Evolutionary conservation across 2,113 vertebrate genomes (phyloP), one percentile per base, ranked within the genome.

Genomic region (Hippocampus comes): DNA sequence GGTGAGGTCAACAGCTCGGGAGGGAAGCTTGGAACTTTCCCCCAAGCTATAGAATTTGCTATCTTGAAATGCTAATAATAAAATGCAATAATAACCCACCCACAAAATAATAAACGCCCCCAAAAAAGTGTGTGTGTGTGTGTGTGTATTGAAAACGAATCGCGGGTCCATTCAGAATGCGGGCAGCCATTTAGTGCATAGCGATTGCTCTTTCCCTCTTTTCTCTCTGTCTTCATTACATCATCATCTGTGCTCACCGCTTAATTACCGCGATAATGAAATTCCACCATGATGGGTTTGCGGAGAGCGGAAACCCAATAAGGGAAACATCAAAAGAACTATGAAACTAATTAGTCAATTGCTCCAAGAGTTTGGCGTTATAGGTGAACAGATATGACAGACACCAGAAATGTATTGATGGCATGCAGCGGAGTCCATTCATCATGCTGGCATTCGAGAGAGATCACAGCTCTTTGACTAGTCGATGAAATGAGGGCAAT

Each of bases 401-500:
- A 72, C 56, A 81, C 67, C n/a, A 60, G 70, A 77, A 4, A 56
- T 43, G 57, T 41, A 73, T 73, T 10, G 9, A 66, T 53, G 53
- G 63, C 38, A 42, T 67, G 68, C 21, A 85, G 71, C 65, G 71
- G 73, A 63, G 73, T 78, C 75, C 70, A 84, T 87, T 73, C 79
- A 86, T 87, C 86, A 84, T n/a, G 10, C 8, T 51, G 73, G 66
- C 60, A 74, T 78, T 74, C 77, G 83, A 70, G 81, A 81, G 73
- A 75, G 74, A 84, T 84, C 77, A 70, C 79, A 78, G 74, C 65
- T 74, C 73, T 73, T 86, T 76, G 43, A 69, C 49, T 23, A 79
- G 69, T 81, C 81, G 76, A 63, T 74, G 68, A 72, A 73, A 81
- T 72, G 81, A 83, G 85, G 80, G 86, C 85, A 88, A 81, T 87